Evolutionary conservation across 2,113 vertebrate species (phyloP).

Genomic region (Monarcha castaneiventris): DNA sequence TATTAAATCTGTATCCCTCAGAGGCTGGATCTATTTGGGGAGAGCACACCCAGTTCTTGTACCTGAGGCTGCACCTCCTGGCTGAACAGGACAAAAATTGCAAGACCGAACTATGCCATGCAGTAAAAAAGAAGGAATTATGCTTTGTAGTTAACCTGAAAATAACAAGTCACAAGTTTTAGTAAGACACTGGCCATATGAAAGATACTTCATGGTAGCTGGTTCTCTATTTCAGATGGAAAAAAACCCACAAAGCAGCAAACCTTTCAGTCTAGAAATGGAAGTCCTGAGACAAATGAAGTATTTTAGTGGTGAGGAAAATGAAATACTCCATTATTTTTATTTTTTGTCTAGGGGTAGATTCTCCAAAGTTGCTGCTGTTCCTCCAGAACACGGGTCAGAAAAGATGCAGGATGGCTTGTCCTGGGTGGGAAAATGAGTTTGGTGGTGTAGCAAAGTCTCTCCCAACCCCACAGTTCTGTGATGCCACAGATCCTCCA

Average conservation of each 20-base stretch:
- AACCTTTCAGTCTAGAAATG: background rate
- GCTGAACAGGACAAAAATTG: background rate
- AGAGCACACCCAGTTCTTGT: background rate
- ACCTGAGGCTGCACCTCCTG: background rate
- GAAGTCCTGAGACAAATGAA: background rate
- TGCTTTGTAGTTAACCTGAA: background rate
- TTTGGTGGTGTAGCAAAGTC: background rate
- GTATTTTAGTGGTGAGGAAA: background rate
- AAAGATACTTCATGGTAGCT: background rate
- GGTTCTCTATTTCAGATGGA: background rate
- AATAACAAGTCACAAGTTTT: background rate
- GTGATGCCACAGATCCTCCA: background rate
- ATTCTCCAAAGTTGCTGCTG: background rate
- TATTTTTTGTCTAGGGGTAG: background rate
- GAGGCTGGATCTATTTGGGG: background rate
- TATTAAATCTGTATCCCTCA: background rate
- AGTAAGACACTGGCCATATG: background rate
- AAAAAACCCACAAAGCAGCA: background rate
- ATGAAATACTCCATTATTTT: background rate
- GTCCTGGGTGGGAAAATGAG: background rate
- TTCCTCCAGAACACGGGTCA: background rate
- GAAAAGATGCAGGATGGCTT: background rate
- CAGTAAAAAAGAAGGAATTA: background rate
- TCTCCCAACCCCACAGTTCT: background rate
- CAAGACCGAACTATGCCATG: background rate